Evolutionary conservation across 1,140 invertebrate species (phyloP), one percentile per base, ranked within the genome.

Genomic region (Ostrea denselamellosa): DNA sequence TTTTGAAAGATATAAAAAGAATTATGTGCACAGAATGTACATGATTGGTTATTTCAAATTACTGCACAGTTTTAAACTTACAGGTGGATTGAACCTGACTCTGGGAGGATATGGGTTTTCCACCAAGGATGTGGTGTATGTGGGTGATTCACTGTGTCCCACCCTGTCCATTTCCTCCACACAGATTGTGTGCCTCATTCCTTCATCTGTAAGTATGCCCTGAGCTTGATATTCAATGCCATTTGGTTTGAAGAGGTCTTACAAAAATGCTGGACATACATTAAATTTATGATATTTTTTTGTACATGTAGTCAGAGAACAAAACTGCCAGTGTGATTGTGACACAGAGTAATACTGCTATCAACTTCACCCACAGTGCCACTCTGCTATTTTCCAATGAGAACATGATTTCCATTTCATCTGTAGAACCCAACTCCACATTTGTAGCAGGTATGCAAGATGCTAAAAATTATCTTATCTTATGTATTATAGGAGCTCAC

Each of bases 71-170:
- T n/a, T n/a, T n/a, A n/a, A 12, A 53, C 28, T 88, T 89, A 10
- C 62, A 92, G 91, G 92, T 88, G 92, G 93, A 22, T 65, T 90
- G 25, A 22, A 52, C 17, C 28, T 93, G 14, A 92, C 89, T 14
- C 81, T 93, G 44, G 89, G 85, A 71, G 93, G 93, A 19, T 88
- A 90, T 71, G 93, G 93, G 19, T 93, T 92, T 68, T 90, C 89
- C 14, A 84, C 54, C 34, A 83, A 87, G n/a, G 90, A 89, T 12
- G 56, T 34, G 9, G 89, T 93, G 9, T 87, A 86, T n/a, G 85
- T 93, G 34, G 92, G 88, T 52, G 89, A 19, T 56, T 82, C 83
- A 14, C 17, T 44, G 3, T 93, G 90, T 90, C 68, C 84, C 19
- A 58, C 68, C 7, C 88, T 58, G 0, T 85, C 83, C 1, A 28